phyloP scores from a whole-genome alignment of 2,797 vertebrate genomes.

The Cuculus canorus region DNA sequence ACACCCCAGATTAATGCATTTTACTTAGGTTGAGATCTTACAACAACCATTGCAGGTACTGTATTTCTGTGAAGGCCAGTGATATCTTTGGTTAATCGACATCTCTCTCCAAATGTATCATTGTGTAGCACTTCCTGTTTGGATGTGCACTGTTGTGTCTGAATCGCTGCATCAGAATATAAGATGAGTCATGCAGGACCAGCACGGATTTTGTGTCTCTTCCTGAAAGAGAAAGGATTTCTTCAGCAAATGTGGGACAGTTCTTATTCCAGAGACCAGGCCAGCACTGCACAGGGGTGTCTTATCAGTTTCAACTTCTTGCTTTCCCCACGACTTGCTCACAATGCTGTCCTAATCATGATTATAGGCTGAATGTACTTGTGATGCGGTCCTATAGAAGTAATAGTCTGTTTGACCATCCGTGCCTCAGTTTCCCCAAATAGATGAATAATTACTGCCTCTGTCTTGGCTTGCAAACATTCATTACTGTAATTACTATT shows the following conservation, averaged over 20 bases:
- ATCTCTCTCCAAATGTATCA: neutral
- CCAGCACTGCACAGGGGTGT: accelerated
- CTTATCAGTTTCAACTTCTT: neutral
- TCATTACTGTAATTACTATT: neutral
- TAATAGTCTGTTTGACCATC: neutral
- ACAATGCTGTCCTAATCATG: neutral
- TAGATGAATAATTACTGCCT: neutral
- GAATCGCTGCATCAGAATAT: no score
- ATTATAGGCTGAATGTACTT: neutral
- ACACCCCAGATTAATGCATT: neutral
- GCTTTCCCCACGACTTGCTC: neutral
- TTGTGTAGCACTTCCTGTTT: neutral
- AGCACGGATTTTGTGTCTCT: neutral
- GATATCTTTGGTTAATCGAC: neutral
- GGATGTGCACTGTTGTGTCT: neutral
- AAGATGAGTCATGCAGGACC: neutral
- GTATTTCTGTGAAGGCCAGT: neutral
- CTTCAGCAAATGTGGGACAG: accelerated
- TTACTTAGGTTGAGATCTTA: neutral
- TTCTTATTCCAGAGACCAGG: neutral
- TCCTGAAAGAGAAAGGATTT: neutral
- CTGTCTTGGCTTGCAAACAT: neutral
- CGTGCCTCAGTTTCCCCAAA: neutral
- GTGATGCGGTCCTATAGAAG: neutral
- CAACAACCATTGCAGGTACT: neutral